phyloP scores from a whole-genome alignment of 2,888 invertebrate species.

The Zootermopsis nevadensis region DNA sequence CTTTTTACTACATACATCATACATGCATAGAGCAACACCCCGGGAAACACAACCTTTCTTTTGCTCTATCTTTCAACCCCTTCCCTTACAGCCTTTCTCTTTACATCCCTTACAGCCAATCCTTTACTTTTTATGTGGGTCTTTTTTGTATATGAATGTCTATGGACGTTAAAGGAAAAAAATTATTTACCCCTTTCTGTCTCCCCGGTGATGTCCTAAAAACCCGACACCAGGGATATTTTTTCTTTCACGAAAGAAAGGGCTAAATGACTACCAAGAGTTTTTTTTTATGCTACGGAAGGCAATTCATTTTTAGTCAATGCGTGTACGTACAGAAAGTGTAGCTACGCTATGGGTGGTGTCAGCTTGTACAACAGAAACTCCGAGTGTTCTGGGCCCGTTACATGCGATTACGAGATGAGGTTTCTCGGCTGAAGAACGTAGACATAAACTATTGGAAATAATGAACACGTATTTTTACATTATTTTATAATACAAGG shows the following conservation, averaged over 20 bases:
- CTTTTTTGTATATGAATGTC: constrained; percentile 31
- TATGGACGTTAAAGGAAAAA: constrained; percentile 39
- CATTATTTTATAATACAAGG: too few species aligned
- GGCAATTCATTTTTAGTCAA: neutral
- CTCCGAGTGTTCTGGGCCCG: too few species aligned
- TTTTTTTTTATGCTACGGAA: constrained; percentile 3
- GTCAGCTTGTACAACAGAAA: neutral
- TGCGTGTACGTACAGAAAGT: constrained; percentile 12
- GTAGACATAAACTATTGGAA: too few species aligned
- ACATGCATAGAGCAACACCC: constrained; percentile 43
- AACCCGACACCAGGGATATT: constrained; percentile 39
- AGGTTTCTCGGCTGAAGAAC: neutral
- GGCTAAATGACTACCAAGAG: constrained; percentile 32
- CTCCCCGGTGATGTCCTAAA: constrained; percentile 41
- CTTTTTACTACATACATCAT: constrained; percentile 43
- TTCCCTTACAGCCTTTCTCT: constrained; percentile 27
- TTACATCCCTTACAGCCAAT: constrained; percentile 36
- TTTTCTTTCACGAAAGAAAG: constrained; percentile 33
- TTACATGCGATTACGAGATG: neutral
- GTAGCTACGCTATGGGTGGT: constrained; percentile 17
- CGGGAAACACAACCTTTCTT: constrained; percentile 39
- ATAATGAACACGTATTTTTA: too few species aligned
- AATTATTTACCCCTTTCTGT: constrained; percentile 40
- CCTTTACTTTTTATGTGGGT: constrained; percentile 30
- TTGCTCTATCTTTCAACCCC: constrained; percentile 42